phyloP scores from a whole-genome alignment of 2,113 vertebrate species.

The Panthera tigris region DNA sequence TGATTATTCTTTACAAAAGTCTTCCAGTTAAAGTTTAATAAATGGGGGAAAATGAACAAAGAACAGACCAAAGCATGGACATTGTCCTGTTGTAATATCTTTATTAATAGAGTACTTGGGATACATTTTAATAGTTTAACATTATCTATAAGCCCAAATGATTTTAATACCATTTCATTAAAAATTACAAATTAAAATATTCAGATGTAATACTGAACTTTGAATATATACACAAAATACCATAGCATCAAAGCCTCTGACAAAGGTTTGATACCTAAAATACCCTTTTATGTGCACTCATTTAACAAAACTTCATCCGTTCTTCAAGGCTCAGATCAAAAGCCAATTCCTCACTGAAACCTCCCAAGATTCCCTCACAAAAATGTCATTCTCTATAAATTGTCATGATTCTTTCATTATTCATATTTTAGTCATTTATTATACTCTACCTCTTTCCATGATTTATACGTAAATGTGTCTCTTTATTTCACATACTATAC shows the following conservation, averaged over 20 bases:
- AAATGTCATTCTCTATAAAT: neutral
- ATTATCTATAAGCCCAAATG: neutral
- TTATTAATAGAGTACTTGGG: neutral
- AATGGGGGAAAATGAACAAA: slow-evolving; percentile 17
- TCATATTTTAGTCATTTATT: neutral
- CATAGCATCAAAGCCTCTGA: neutral
- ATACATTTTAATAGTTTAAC: neutral
- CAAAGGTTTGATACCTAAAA: neutral
- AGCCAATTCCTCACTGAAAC: neutral
- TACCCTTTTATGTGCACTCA: neutral
- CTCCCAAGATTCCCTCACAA: neutral
- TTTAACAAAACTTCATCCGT: neutral
- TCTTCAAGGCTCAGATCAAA: neutral
- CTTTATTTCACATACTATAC: neutral
- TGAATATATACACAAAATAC: neutral
- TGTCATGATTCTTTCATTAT: neutral
- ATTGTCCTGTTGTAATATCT: neutral
- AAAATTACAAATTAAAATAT: neutral
- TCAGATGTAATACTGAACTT: neutral
- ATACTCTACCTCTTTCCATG: neutral
- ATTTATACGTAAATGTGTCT: neutral
- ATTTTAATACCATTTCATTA: slow-evolving; percentile 21
- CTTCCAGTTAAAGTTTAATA: slow-evolving; percentile 5
- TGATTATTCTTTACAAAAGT: neutral
- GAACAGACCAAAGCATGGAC: neutral